A percentile compares a stretch with the other conserved stretches of the same genome.
Evolutionary conservation across 1,140 invertebrate species (phyloP).

Genomic region (Meloidogyne chitwoodi): DNA sequence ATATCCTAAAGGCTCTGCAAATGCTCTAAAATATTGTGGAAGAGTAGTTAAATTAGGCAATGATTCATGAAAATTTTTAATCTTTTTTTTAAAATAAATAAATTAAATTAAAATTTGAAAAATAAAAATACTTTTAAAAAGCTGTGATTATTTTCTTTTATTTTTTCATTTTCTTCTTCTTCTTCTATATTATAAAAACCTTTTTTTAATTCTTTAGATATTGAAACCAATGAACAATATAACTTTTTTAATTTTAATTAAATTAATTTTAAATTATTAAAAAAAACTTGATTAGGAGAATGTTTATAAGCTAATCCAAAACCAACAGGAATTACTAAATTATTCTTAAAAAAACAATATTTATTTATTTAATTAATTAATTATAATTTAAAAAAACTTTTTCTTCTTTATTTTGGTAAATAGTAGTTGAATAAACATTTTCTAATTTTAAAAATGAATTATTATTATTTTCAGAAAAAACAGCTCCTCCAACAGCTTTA

Average conservation of each 20-base stretch:
- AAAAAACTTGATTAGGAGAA: constrained; percentile 25
- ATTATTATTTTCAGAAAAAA: constrained; percentile 37
- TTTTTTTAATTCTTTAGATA: constrained; percentile 24
- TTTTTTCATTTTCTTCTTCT: constrained; percentile 13
- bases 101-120: neutral
- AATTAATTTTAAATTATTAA: neutral
- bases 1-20: constrained; percentile 36
- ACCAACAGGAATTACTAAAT: constrained; percentile 12
- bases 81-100: constrained; percentile 15
- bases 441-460: constrained; percentile 35
- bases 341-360: neutral
- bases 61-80: constrained; percentile 16
- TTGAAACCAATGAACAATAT: constrained; percentile 24
- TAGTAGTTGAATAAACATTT: constrained; percentile 33
- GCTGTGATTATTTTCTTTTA: constrained; percentile 16
- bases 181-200: constrained; percentile 33
- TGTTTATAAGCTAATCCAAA: constrained; percentile 34
- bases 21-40: constrained; percentile 47
- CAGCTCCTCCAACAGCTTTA: constrained; percentile 22
- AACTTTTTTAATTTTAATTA: constrained; percentile 10
- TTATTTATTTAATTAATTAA: neutral
- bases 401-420: constrained; percentile 2
- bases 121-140: neutral
- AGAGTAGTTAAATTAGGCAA: constrained; percentile 35
- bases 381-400: neutral